Conservation (phyloP, 2,113 vertebrate species). For the Pollachius pollachius region DNA sequence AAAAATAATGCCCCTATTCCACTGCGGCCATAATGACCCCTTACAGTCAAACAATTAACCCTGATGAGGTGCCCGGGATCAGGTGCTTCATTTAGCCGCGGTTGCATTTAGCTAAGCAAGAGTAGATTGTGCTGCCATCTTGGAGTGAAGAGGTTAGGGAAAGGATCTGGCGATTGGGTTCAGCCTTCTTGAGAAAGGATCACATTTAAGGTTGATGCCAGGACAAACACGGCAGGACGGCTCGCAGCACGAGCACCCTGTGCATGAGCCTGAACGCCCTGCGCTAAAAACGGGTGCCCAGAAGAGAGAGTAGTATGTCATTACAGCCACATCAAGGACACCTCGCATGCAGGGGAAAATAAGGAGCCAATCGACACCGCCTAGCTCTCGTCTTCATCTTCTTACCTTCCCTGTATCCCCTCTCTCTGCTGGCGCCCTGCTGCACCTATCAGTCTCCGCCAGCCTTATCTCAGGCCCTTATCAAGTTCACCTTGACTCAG, state of each 20-base stretch:
- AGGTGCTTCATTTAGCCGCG: conserved; percentile 6
- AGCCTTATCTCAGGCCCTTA: conserved; percentile 49
- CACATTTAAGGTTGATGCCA: conserved; percentile 25
- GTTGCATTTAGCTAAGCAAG: conserved; percentile 18
- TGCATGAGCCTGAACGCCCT: no score
- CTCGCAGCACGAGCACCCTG: not conserved
- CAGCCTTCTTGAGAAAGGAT: conserved; percentile 32
- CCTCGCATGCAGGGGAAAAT: conserved; percentile 52
- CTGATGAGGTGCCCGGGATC: not conserved
- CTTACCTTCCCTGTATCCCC: conserved; percentile 44
- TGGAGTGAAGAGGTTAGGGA: conserved; percentile 24
- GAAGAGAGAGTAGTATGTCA: conserved; percentile 55
- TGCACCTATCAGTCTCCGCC: conserved; percentile 41
- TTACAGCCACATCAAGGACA: conserved; percentile 57
- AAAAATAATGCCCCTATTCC: no score
- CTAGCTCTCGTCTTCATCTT: conserved; percentile 58
- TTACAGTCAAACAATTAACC: no score
- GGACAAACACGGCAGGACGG: conserved; percentile 25
- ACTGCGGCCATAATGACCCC: no score
- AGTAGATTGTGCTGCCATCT: conserved; percentile 9
- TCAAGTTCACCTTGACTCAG: conserved; percentile 45
- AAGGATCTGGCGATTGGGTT: conserved; percentile 43
- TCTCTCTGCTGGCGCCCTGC: conserved; percentile 32
- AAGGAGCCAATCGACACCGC: conserved; percentile 58
- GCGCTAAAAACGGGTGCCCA: not conserved